phyloP scores from a whole-genome alignment of 2,113 vertebrate genomes.

The Channa maculata region DNA sequence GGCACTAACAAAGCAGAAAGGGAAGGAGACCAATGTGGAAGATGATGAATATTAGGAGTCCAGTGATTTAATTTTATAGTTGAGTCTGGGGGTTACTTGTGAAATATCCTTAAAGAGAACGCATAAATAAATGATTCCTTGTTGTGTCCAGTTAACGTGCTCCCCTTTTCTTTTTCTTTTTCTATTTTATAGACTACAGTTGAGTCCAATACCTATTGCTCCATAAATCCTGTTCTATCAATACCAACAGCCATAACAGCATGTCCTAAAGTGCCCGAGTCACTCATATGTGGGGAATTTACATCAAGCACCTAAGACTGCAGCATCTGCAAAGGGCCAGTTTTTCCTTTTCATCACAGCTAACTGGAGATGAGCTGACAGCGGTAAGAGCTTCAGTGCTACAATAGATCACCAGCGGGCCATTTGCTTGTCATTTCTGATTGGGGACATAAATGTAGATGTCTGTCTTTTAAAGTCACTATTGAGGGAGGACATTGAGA shows the following conservation, averaged over 20 bases:
- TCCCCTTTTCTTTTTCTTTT: neutral
- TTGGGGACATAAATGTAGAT: slow-evolving; percentile 43
- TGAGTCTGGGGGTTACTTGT: too few relatives aligned
- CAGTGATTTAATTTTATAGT: too few relatives aligned
- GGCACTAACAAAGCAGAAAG: too few relatives aligned
- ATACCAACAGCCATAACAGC: slow-evolving; percentile 28
- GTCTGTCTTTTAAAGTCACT: slow-evolving; percentile 19
- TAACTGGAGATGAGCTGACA: slow-evolving; percentile 39
- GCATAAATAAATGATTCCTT: too few relatives aligned
- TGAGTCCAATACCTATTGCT: neutral
- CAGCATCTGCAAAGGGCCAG: slow-evolving; percentile 20
- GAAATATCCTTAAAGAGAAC: too few relatives aligned
- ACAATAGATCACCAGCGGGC: slow-evolving; percentile 28
- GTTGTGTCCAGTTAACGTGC: neutral
- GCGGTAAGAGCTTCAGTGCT: slow-evolving; percentile 31
- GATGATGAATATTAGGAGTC: too few relatives aligned
- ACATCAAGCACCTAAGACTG: slow-evolving; percentile 1
- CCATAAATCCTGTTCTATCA: slow-evolving; percentile 44
- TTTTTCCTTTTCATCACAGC: slow-evolving; percentile 50
- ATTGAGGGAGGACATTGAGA: neutral
- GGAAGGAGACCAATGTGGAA: too few relatives aligned
- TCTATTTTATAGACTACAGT: neutral
- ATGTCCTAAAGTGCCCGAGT: slow-evolving; percentile 24
- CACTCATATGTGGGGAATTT: slow-evolving; percentile 37
- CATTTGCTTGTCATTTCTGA: slow-evolving; percentile 61